phyloP scores from a whole-genome alignment of 2,113 vertebrate species.

The Chlorodrepanis virens region DNA sequence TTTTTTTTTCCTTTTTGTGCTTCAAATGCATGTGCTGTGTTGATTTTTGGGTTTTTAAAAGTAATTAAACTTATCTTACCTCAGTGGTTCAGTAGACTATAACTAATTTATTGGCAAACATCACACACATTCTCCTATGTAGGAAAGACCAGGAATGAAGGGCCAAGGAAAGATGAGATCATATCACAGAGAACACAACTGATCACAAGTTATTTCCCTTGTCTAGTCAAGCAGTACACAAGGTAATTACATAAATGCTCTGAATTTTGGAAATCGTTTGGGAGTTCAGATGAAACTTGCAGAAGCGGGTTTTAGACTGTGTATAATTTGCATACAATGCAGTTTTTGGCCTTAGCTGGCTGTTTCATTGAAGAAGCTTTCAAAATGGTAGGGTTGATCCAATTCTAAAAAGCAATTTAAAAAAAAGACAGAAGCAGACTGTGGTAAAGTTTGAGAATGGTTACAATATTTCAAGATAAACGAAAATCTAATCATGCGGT shows the following conservation, averaged over 20 bases:
- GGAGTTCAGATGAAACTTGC: neutral
- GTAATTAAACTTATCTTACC: neutral
- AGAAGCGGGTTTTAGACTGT: neutral
- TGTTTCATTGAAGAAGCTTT: neutral
- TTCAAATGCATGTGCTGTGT: neutral
- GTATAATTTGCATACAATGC: neutral
- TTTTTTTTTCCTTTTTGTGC: neutral
- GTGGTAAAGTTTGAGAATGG: neutral
- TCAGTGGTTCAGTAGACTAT: neutral
- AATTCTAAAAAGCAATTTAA: neutral
- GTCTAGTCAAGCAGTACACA: neutral
- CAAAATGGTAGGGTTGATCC: neutral
- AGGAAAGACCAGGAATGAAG: neutral
- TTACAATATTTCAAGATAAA: neutral
- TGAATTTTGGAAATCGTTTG: neutral
- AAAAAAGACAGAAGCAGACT: neutral
- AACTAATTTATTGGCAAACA: neutral
- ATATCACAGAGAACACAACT: fast-evolving
- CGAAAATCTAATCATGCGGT: neutral
- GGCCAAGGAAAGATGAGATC: neutral
- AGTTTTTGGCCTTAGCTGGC: neutral
- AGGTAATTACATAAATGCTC: neutral
- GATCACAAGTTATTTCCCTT: neutral
- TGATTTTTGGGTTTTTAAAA: neutral
- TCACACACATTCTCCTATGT: neutral